Conservation (phyloP, 2,888 invertebrate species). For the Adineta ricciae region DNA sequence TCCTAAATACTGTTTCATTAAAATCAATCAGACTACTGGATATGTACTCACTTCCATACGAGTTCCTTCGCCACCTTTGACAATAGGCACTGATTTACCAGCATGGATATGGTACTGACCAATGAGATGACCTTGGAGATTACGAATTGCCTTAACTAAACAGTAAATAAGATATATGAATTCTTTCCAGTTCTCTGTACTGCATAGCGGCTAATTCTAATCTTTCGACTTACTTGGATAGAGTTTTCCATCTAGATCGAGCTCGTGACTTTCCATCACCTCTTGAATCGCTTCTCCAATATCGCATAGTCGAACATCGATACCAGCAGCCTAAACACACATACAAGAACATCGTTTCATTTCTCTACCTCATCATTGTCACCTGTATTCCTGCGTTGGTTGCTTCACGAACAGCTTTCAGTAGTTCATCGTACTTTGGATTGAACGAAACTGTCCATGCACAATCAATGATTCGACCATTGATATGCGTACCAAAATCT, state of each 20-base stretch:
- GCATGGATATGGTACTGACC: constrained; percentile 83
- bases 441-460: constrained; percentile 95
- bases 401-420: constrained; percentile 79
- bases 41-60: constrained; percentile 67
- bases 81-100: constrained; percentile 97
- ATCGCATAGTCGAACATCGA: constrained; percentile 92
- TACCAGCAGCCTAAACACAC: constrained; percentile 69
- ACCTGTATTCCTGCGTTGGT: constrained; percentile 90
- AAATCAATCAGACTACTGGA: background rate
- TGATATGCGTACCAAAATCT: constrained; percentile 94
- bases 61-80: constrained; percentile 91
- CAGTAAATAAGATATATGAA: background rate
- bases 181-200: background rate
- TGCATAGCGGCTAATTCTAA: too few species aligned
- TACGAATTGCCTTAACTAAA: constrained; percentile 80
- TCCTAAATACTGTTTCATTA: constrained; percentile 54
- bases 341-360: background rate
- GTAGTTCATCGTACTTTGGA: constrained; percentile 79
- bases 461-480: constrained; percentile 94
- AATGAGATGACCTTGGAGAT: constrained; percentile 97
- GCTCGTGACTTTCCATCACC: constrained; percentile 98
- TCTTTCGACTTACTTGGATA: background rate
- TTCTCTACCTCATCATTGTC: background rate
- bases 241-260: constrained; percentile 78
- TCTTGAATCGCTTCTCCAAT: constrained; percentile 91